Evolutionary conservation across 1,140 invertebrate species (phyloP), one percentile per base, ranked within the genome.

Genomic region (Aphis craccivora): DNA sequence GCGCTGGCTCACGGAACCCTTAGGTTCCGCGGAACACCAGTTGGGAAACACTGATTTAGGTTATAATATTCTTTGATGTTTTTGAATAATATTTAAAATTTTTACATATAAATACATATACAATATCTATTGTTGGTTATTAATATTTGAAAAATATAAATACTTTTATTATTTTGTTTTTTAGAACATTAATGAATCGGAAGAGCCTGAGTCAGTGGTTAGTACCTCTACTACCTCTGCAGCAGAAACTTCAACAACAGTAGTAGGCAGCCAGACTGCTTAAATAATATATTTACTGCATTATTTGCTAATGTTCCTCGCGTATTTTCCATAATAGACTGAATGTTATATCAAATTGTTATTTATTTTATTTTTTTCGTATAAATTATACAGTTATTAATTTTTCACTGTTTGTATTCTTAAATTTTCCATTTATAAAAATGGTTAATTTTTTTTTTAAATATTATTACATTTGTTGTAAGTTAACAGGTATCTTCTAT

Each of bases 281-380:
- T 90, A 90, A 90, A 90, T 14, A 35, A 37, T 89, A 0, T 7
- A 45, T 55, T 37, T 37, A 89, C n/a, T 89, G 22, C 48, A 89
- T 14, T 23, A 67, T 90, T 90, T 18, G 35, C 37, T 67, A 90
- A 53, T 93, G 91, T 86, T 93, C 91, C 91, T 93, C n/a, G 22
- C 20, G 11, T 53, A 7, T 48, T 83, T 81, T 48, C 30, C 43
- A 91, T 4, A 40, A 93, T 86, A 93, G 91, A 93, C 91, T 93
- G 91, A 93, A 51, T 76, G n/a, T 92, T 51, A 83, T 91, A 84
- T 92, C 45, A 83, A 92, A 92, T 92, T 90, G 88, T 90, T 90
- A 88, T 51, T 60, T 48, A n/a, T 35, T 48, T 60, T 11, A 6
- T 43, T 86, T 87, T 87, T 87, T 87, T 25, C 84, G 18, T 87